phyloP scores from a whole-genome alignment of 2,113 vertebrate species.

The Melanotaenia duboulayi region DNA sequence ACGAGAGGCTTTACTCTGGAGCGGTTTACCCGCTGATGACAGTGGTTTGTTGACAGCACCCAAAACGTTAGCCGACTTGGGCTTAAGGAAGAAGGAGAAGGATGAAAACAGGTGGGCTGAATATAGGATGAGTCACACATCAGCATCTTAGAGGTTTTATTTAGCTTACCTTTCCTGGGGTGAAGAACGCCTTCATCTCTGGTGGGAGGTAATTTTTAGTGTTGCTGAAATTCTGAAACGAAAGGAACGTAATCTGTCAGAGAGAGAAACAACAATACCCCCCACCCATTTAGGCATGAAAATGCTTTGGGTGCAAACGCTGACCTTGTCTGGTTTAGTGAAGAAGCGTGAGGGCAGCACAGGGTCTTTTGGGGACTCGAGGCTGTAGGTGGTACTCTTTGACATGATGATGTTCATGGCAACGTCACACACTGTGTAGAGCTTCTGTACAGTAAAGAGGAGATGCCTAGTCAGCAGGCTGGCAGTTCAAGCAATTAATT shows the following conservation, averaged over 20 bases:
- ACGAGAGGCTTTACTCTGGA: constrained; percentile 95
- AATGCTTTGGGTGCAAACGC: background rate
- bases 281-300: too few species aligned
- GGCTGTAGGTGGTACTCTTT: constrained; percentile 98
- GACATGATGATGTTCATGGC: constrained; percentile 99
- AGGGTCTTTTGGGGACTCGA: constrained; percentile 98
- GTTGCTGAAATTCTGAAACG: constrained; percentile 95
- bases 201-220: constrained; percentile 98
- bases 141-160: background rate
- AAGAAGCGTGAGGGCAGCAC: constrained; percentile 95
- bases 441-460: constrained; percentile 84
- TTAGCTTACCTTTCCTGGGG: constrained; percentile 91
- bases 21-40: constrained; percentile 93
- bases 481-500: background rate
- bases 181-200: constrained; percentile 98
- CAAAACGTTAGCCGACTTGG: constrained; percentile 96
- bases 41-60: constrained; percentile 98
- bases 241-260: background rate
- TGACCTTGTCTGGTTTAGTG: constrained; percentile 98
- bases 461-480: background rate
- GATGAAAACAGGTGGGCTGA: background rate
- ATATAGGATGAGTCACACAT: background rate
- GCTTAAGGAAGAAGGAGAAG: constrained; percentile 78
- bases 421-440: constrained; percentile 98
- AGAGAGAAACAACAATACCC: too few species aligned